These are phyloP conservation scores for Dicranocentrus wangi DNA, from an alignment of 2,888 invertebrate species.

Conservation along the genomic window DNA sequence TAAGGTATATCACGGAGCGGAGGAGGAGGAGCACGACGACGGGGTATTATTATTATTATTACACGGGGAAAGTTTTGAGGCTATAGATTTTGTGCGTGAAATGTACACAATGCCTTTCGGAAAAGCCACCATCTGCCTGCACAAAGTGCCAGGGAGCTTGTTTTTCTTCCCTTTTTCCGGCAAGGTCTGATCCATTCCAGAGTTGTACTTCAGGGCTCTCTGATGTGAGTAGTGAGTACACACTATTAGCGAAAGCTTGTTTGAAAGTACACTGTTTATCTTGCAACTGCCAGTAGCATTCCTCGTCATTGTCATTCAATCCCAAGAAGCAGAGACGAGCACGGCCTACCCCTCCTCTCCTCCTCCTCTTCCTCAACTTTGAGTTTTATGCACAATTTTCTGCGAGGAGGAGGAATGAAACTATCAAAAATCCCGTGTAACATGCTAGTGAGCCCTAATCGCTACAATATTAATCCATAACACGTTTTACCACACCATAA, in stretches of 20 bases:
- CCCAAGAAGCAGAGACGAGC: background rate
- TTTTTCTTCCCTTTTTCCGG: no score
- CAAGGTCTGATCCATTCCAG: constrained; percentile 15
- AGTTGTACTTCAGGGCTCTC: background rate
- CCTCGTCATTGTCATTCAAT: constrained; percentile 47
- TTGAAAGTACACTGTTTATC: constrained; percentile 49
- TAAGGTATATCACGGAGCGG: no score
- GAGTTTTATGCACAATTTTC: no score
- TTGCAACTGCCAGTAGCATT: constrained; percentile 57
- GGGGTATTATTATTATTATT: no score
- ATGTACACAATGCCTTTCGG: no score
- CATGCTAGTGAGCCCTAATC: no score
- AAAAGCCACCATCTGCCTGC: no score
- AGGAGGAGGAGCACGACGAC: no score
- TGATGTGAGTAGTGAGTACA: constrained; percentile 10
- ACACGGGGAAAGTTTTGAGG: no score
- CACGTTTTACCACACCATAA: background rate
- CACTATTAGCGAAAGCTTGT: constrained; percentile 33
- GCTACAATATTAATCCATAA: background rate
- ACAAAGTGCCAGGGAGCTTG: no score
- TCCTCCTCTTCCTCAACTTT: background rate
- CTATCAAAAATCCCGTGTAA: constrained; percentile 5
- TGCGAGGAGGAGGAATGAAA: constrained; percentile 11
- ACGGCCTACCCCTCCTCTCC: background rate
- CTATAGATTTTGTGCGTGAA: background rate